Percentiles rank a stretch among this genome's conserved stretches.
Conservation (phyloP, 2,888 invertebrate genomes). For the Drosophila nr. fundita region DNA sequence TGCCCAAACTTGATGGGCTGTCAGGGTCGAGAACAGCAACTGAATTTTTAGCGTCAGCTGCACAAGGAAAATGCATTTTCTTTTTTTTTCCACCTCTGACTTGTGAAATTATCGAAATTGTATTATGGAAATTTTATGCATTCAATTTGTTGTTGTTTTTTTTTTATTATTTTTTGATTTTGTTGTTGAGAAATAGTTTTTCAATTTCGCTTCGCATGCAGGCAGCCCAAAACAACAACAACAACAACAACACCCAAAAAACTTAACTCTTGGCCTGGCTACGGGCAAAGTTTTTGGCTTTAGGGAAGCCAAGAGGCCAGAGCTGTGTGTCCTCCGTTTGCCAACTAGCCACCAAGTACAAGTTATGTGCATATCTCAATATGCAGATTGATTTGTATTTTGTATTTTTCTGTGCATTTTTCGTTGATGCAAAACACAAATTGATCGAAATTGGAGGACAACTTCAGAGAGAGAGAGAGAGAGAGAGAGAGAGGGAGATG, state of each 20-base stretch:
- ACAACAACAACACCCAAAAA: conserved; percentile 5
- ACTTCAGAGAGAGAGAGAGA: not conserved
- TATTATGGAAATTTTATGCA: conserved; percentile 79
- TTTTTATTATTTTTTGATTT: conserved; percentile 52
- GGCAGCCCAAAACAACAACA: conserved; percentile 14
- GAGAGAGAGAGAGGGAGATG: not conserved
- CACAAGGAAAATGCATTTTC: conserved; percentile 41
- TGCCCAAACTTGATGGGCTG: conserved; percentile 42
- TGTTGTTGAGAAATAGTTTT: conserved; percentile 73
- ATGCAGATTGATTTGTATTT: conserved; percentile 69
- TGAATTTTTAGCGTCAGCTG: conserved; percentile 28
- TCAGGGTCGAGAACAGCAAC: conserved; percentile 8
- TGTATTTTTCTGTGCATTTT: not conserved
- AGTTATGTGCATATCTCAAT: conserved; percentile 70
- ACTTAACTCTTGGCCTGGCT: conserved; percentile 29
- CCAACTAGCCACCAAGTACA: conserved; percentile 32
- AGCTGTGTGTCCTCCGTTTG: not conserved
- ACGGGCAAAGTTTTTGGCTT: conserved; percentile 48
- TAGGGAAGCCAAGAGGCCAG: not conserved
- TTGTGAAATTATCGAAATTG: conserved; percentile 77
- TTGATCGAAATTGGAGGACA: not conserved
- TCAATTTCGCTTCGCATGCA: conserved; percentile 59
- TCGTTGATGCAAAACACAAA: conserved; percentile 1
- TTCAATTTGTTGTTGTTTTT: conserved; percentile 32
- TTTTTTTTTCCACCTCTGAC: conserved; percentile 25